These are phyloP conservation scores for Ceratosolen solmsi DNA, from an alignment of 1,140 invertebrate species.

Conservation along the genomic window DNA sequence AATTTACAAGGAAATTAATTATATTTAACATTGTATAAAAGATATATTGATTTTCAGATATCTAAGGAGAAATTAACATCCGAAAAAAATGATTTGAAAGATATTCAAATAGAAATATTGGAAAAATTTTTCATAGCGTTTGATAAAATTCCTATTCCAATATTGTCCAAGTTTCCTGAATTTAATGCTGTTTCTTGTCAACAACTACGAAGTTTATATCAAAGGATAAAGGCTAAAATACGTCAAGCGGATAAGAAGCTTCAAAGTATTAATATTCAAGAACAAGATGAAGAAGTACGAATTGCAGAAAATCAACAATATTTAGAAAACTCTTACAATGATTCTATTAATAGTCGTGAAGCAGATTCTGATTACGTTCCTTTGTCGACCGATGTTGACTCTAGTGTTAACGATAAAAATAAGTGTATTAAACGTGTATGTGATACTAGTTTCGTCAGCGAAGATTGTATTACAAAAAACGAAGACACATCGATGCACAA, in stretches of 20 bases:
- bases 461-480: neutral
- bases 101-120: slow-evolving; percentile 64
- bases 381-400: neutral
- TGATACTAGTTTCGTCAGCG: neutral
- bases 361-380: neutral
- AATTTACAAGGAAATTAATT: neutral
- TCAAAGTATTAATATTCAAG: slow-evolving; percentile 13
- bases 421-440: neutral
- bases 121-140: slow-evolving; percentile 64
- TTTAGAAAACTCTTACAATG: slow-evolving; percentile 18
- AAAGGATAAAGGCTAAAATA: slow-evolving; percentile 68
- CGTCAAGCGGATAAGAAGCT: slow-evolving; percentile 59
- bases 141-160: slow-evolving; percentile 62
- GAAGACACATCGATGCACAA: neutral
- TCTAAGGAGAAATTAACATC: slow-evolving; percentile 58
- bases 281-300: slow-evolving; percentile 21
- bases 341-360: slow-evolving; percentile 13
- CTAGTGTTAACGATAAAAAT: neutral
- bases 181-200: slow-evolving; percentile 61
- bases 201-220: slow-evolving; percentile 62
- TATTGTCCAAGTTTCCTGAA: slow-evolving; percentile 65
- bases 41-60: slow-evolving; percentile 55
- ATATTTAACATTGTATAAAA: neutral
- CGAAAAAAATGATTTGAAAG: slow-evolving; percentile 57
- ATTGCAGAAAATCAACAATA: neutral